Evolutionary conservation across 2,113 vertebrate genomes (phyloP).

Genomic region (Hepsetus odoe): DNA sequence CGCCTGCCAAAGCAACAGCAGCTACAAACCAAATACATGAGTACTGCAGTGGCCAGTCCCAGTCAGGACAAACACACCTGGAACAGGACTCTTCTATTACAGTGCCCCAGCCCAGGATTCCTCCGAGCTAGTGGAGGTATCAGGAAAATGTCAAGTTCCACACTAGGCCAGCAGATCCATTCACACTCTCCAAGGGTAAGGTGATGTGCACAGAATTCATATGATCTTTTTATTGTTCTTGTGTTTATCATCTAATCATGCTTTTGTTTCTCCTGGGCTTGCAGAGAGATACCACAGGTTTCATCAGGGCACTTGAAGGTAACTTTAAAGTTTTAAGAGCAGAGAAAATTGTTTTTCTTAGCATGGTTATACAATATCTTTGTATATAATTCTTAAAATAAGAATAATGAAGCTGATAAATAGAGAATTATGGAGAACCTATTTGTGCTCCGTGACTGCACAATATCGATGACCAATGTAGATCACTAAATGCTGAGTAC

Average conservation of each 20-base stretch:
- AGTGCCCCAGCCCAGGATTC: slow-evolving; percentile 31
- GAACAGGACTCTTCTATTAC: slow-evolving; percentile 36
- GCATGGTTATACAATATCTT: no score
- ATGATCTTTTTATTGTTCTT: neutral
- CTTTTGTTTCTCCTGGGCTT: neutral
- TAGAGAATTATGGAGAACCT: no score
- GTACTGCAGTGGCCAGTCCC: neutral
- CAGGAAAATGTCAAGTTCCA: slow-evolving; percentile 24
- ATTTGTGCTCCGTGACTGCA: no score
- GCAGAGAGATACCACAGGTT: slow-evolving; percentile 33
- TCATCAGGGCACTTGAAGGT: slow-evolving; percentile 6
- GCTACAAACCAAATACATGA: neutral
- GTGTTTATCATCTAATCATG: neutral
- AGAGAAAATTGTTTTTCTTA: no score
- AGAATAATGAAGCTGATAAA: no score
- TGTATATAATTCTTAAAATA: no score
- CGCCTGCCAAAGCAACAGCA: slow-evolving; percentile 24
- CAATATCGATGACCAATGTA: no score
- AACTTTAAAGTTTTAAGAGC: no score
- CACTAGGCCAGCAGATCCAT: neutral
- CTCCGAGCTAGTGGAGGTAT: slow-evolving; percentile 8
- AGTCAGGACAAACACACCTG: neutral
- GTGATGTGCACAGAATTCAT: neutral
- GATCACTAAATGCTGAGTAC: no score
- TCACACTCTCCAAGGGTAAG: slow-evolving; percentile 45